A percentile compares a stretch with the other conserved stretches of the same genome.
These are phyloP conservation scores for Platysternon megacephalum DNA, from an alignment of 2,113 vertebrate species.

Conservation along the genomic window DNA sequence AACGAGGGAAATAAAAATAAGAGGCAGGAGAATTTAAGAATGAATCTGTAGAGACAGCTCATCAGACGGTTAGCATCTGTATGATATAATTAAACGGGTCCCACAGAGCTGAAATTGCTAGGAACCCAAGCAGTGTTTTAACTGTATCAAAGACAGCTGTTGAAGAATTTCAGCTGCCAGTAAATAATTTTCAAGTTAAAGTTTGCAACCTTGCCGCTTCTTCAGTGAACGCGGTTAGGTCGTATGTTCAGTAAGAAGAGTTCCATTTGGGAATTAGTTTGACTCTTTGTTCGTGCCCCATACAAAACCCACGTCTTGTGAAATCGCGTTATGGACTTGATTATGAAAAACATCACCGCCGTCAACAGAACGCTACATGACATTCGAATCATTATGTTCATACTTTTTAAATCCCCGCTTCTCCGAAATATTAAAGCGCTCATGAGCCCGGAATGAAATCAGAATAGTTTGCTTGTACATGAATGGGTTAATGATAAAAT, in stretches of 20 bases:
- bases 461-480: neutral
- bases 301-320: neutral
- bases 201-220: neutral
- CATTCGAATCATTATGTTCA: neutral
- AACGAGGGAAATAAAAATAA: conserved; percentile 13
- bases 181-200: conserved; percentile 55
- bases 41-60: conserved; percentile 42
- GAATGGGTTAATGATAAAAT: neutral
- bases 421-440: neutral
- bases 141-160: conserved; percentile 56
- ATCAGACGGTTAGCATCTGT: conserved; percentile 45
- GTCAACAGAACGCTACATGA: neutral
- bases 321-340: neutral
- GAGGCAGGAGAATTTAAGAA: conserved; percentile 40
- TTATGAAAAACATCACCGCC: neutral
- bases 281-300: neutral
- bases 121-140: conserved; percentile 34
- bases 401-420: fast-evolving
- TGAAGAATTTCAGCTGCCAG: conserved; percentile 22
- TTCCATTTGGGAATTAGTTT: neutral
- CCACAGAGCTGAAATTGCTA: conserved; percentile 38
- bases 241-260: fast-evolving
- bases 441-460: neutral
- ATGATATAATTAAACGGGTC: conserved; percentile 25
- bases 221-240: neutral